Base-by-base conservation (phyloP, 2,888 invertebrate species). In the Dorcus hopei region DNA sequence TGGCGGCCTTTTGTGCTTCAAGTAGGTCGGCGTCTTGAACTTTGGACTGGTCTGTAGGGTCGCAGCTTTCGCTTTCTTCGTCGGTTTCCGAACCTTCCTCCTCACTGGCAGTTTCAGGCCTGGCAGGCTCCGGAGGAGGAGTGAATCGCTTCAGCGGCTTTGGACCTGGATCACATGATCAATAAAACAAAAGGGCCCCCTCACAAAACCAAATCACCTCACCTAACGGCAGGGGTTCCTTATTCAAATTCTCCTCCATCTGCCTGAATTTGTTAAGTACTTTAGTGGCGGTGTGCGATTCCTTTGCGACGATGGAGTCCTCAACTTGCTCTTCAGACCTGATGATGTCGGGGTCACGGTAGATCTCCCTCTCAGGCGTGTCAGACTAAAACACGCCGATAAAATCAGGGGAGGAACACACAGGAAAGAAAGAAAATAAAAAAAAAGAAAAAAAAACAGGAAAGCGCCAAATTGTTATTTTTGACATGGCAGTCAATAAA, bases 191-290 rank as follows among this genome's bases (percentile, higher is more conserved):
- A 19, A 5, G 9, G 11, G 14, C n/a, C 16, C 48, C 48, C 19
- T 23, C 26, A 48, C 48, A n/a, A 42, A 11, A 48, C 11, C 26
- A 33, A n/a, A 40, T 9, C 9, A n/a, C n/a, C 52, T 59, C 64
- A 75, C 77, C 77, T 66, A 69, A 68, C 40, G 73, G 73, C 68
- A 72, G 69, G 43, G 81, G 81, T 11, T 85, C 76, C 11, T 81
- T 82, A 9, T 81, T 79, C 61, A 83, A 80, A 58, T 86, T 84
- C 69, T 89, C 88, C 79, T 95, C 95, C 84, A 96, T 86, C 80
- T 93, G 90, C 1, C 94, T 84, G 84, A 96, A 96, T 68, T 94
- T 91, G 70, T 84, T 86, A 66, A 95, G 84, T 90, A 96, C 95
- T 72, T 91, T 87, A 45, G 89, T 88, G 9, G 95, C 90, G 0